These are phyloP conservation scores for Metalampra italica DNA, from an alignment of 2,888 invertebrate species.

Conservation along the genomic window DNA sequence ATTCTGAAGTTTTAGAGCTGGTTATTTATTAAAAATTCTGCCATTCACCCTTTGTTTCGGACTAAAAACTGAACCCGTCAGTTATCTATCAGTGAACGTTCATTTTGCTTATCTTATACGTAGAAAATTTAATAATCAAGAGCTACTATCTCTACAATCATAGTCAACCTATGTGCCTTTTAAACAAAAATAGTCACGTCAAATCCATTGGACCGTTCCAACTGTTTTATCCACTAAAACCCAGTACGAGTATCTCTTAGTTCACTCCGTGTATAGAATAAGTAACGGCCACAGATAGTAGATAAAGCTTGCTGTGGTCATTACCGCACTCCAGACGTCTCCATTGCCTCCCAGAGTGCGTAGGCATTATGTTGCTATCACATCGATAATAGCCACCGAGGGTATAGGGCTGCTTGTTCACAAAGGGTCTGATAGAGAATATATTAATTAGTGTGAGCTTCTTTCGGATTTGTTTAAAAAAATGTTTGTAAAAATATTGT, in stretches of 20 bases:
- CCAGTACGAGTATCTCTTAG: constrained; percentile 16
- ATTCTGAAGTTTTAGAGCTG: background rate
- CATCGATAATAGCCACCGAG: constrained; percentile 3
- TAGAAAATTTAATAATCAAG: too few relatives aligned
- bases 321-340: constrained; percentile 30
- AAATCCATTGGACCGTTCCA: constrained; percentile 15
- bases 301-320: constrained; percentile 30
- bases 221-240: constrained; percentile 15
- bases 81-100: too few relatives aligned
- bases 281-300: constrained; percentile 28
- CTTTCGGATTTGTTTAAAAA: too few relatives aligned
- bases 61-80: too few relatives aligned
- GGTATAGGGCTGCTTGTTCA: background rate
- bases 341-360: constrained; percentile 22
- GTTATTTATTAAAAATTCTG: too few relatives aligned
- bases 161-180: constrained; percentile 2
- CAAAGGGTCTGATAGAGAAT: background rate
- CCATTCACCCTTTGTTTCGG: too few relatives aligned
- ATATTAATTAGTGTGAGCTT: too few relatives aligned
- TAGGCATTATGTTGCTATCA: constrained; percentile 20
- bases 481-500: too few relatives aligned
- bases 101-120: too few relatives aligned
- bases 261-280: constrained; percentile 32
- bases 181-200: constrained; percentile 17
- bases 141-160: too few relatives aligned